Conservation (phyloP, 1,140 invertebrate species). For the Andrena cerasifolii region DNA sequence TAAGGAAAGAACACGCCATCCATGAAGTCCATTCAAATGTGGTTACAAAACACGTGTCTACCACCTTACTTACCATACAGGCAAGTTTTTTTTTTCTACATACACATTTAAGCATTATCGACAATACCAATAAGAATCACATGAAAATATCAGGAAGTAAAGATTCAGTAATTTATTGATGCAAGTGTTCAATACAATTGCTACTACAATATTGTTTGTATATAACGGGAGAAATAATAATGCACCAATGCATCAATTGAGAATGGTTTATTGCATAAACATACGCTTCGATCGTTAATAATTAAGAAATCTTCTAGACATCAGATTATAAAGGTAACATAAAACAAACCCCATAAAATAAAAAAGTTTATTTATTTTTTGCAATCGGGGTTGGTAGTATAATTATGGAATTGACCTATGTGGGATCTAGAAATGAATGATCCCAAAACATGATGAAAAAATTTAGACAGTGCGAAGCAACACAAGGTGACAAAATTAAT, state of each 20-base stretch:
- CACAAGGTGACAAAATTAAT: constrained; percentile 70
- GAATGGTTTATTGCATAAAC: constrained; percentile 75
- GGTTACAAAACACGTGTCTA: constrained; percentile 55
- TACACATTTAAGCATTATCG: constrained; percentile 61
- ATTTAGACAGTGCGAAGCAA: constrained; percentile 78
- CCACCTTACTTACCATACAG: constrained; percentile 78
- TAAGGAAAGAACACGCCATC: constrained; percentile 60
- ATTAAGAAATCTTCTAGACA: constrained; percentile 40
- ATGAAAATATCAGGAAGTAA: constrained; percentile 39
- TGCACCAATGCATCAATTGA: constrained; percentile 74
- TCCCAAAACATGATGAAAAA: constrained; percentile 78
- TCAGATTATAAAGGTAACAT: constrained; percentile 57
- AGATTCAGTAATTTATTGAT: constrained; percentile 60
- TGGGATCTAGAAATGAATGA: constrained; percentile 80
- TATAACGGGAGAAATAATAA: constrained; percentile 76
- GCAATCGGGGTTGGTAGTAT: constrained; percentile 60
- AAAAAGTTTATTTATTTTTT: constrained; percentile 75
- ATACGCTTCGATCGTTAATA: constrained; percentile 64
- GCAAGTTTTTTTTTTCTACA: constrained; percentile 72
- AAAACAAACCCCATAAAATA: constrained; percentile 62
- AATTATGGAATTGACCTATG: constrained; percentile 63
- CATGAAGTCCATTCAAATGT: constrained; percentile 52
- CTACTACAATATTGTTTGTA: constrained; percentile 49
- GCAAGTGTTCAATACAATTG: constrained; percentile 61
- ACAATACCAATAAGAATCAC: constrained; percentile 51